Base-by-base conservation (phyloP, 92 coral and sea anemone genomes). In the Blastomussa wellsi region DNA sequence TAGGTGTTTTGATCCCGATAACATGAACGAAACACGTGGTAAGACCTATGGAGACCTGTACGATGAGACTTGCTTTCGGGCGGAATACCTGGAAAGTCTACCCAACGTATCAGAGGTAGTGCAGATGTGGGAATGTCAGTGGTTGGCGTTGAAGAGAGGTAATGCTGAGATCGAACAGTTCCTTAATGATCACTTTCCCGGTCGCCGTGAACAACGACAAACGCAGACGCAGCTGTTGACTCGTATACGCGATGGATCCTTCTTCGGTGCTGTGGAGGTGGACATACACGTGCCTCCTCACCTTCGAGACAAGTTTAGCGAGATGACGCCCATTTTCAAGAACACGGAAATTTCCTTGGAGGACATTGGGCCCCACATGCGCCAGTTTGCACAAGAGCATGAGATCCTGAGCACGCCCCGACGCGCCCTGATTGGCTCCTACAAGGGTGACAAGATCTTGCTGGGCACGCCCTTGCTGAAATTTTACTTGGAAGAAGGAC, bases 231-330 rank as follows among this genome's bases (percentile, higher is more conserved):
- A n/a, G n/a, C n/a, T n/a, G n/a, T n/a, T n/a, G n/a, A n/a, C n/a
- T n/a, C n/a, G n/a, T n/a, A n/a, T n/a, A n/a, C n/a, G n/a, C n/a
- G n/a, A n/a, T n/a, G n/a, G n/a, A n/a, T n/a, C n/a, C n/a, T 59
- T 59, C 14, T 59, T 59, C 14, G 32, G 66, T 16, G 29, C 31
- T 52, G n/a, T 81, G 41, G 82, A 80, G 29, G 88, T 88, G 19
- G 87, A 87, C 31, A 87, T 90, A 20, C 39, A 33, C 6, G 89
- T 87, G 20, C 89, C 90, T 0, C 80, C 57, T 22, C n/a, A 83
- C 26, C 77, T 86, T 41, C 76, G 79, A n/a, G 79, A 76, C 1
- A 86, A 73, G 36, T 86, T 86, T 57, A 17, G 29, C 5, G 49
- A 36, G n/a, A 37, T 70, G 75, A 37, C 73, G 29, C 91, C 91